Evolutionary conservation across 2,888 invertebrate genomes (phyloP), one percentile per base, ranked within the genome.

Genomic region (Drosophila meridiana): DNA sequence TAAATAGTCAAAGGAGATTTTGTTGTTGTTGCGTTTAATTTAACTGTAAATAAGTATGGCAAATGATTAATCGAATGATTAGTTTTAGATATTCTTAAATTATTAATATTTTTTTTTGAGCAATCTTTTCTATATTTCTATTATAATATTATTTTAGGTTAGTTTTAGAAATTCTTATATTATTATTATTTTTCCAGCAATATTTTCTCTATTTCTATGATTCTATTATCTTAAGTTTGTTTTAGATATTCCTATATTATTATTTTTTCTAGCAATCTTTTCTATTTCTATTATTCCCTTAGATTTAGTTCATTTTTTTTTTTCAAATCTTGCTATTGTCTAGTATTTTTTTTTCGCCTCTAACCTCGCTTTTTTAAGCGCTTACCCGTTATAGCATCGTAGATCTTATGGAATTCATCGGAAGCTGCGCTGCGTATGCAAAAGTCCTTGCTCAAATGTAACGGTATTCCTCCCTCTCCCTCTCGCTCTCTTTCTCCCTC

Each of bases 361-460:
- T 13, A 7, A 11, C 14, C 1, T 4, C 28, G n/a, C 32, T 38
- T 32, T 60, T 38, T 20, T 40, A 7, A 38, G 20, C 43, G 45
- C 14, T 58, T 26, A 57, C 20, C 32, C 38, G 14, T 45, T 57
- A 70, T 20, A 34, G 34, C 71, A 57, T 62, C 53, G 61, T 62
- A 61, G 60, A 75, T 70, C 58, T 58, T 58, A 42, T 32, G 59
- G 60, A 61, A 55, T 59, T 59, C 47, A 45, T 57, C 75, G 74
- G 79, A 76, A 68, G 53, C 76, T 38, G 62, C 56, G 56, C 61
- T 59, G 63, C 47, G 60, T 64, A 56, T 78, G 69, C 66, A 69
- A 63, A 68, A 80, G 63, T 62, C 53, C 59, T 65, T 64, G 58
- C 55, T 57, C 53, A 53, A 80, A 64, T 57, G 75, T 59, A 69